Conservation (phyloP, 2,888 invertebrate genomes). For the Serripes groenlandicus region DNA sequence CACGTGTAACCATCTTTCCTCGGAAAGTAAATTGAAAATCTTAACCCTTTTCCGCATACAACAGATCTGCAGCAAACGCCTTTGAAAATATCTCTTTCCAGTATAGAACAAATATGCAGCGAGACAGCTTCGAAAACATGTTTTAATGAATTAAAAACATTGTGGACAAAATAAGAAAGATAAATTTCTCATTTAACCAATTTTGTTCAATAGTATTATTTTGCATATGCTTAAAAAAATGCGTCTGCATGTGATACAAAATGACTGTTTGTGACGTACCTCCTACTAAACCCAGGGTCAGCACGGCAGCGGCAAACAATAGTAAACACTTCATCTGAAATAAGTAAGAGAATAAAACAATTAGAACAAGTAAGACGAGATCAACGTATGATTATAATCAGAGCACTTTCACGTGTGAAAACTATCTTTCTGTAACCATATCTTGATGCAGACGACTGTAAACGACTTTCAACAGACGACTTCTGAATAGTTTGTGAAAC, state of each 20-base stretch:
- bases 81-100: not conserved
- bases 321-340: slow-evolving; percentile 25
- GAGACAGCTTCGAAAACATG: not conserved
- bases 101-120: not conserved
- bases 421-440: too few relatives aligned
- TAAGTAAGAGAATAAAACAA: too few relatives aligned
- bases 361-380: too few relatives aligned
- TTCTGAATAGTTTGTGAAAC: too few relatives aligned
- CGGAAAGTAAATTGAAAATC: too few relatives aligned
- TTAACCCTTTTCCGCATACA: too few relatives aligned
- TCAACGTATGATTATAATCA: too few relatives aligned
- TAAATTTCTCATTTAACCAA: not conserved
- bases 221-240: not conserved
- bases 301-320: slow-evolving; percentile 7
- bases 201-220: not conserved
- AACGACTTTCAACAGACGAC: too few relatives aligned
- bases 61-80: too few relatives aligned
- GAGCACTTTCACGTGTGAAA: too few relatives aligned
- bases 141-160: not conserved
- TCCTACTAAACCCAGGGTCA: slow-evolving; percentile 6
- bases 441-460: too few relatives aligned
- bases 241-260: not conserved
- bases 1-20: too few relatives aligned
- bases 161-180: not conserved
- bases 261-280: not conserved